Evolutionary conservation across 2,797 vertebrate species (phyloP).

Genomic region (Cottoperca gobio): DNA sequence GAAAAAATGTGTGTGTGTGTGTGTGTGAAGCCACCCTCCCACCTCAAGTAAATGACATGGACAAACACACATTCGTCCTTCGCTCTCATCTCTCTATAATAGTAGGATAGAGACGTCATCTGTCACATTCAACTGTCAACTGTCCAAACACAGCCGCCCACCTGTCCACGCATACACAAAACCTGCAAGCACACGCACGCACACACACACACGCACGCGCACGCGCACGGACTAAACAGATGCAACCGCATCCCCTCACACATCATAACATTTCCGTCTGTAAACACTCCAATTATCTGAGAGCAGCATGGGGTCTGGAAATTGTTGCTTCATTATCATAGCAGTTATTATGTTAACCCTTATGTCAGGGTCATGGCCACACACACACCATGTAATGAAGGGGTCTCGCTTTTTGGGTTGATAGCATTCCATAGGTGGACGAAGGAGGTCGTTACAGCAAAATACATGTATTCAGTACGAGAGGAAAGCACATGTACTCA

Average conservation of each 20-base stretch:
- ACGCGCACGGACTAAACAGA: constrained; percentile 6
- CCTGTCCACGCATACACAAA: constrained; percentile 43
- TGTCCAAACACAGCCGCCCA: constrained; percentile 68
- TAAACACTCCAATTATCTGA: constrained; percentile 81
- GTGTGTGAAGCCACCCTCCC: constrained; percentile 54
- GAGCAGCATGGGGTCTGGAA: constrained; percentile 72
- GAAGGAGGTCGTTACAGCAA: constrained; percentile 34
- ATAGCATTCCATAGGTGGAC: constrained; percentile 47
- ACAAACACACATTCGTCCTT: constrained; percentile 69
- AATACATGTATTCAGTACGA: constrained; percentile 40
- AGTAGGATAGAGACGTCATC: constrained; percentile 75
- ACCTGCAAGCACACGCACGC: constrained; percentile 9
- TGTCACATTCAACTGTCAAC: constrained; percentile 74
- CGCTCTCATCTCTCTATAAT: constrained; percentile 71
- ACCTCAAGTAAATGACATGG: constrained; percentile 68
- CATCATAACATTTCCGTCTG: constrained; percentile 56
- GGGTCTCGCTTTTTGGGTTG: constrained; percentile 35
- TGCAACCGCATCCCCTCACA: constrained; percentile 17
- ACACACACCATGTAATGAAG: constrained; percentile 45
- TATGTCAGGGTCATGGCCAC: constrained; percentile 61
- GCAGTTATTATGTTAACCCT: constrained; percentile 78
- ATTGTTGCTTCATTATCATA: constrained; percentile 78
- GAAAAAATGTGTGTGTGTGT: constrained; percentile 30
- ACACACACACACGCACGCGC: not conserved
- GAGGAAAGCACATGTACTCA: constrained; percentile 5